A percentile compares a stretch with the other conserved stretches of the same genome.
These are phyloP conservation scores for Polypedilum vanderplanki DNA, from an alignment of 1,140 invertebrate species.

Conservation along the genomic window DNA sequence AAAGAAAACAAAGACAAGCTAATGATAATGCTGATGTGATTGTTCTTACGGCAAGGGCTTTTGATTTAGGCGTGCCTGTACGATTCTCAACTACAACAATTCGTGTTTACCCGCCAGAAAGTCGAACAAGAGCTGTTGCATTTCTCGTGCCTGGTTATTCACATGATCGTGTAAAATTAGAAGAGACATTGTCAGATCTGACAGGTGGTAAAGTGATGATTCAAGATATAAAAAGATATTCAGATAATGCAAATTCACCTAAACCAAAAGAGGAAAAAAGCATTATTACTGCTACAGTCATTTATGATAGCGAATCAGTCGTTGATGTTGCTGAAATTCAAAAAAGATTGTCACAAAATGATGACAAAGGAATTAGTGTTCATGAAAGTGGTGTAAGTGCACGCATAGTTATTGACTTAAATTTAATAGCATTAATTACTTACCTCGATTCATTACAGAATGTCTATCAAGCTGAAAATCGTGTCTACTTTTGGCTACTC, in stretches of 20 bases:
- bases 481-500: conserved; percentile 65
- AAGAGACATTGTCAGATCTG: conserved; percentile 63
- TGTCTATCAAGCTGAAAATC: conserved; percentile 62
- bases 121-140: conserved; percentile 60
- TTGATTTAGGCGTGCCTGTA: conserved; percentile 72
- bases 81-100: conserved; percentile 57
- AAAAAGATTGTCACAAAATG: conserved; percentile 51
- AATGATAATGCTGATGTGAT: conserved; percentile 45
- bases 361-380: conserved; percentile 37
- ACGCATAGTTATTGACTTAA: conserved; percentile 29
- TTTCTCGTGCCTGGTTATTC: conserved; percentile 70
- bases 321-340: conserved; percentile 62
- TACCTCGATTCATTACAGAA: conserved; percentile 49
- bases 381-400: conserved; percentile 34
- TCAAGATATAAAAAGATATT: conserved; percentile 50
- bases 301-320: conserved; percentile 57
- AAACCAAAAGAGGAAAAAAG: conserved; percentile 45
- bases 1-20: conserved; percentile 45
- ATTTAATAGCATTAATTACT: conserved; percentile 10
- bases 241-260: conserved; percentile 34
- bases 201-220: conserved; percentile 70
- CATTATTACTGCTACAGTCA: conserved; percentile 65
- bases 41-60: conserved; percentile 62
- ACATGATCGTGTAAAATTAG: conserved; percentile 60
- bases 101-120: conserved; percentile 59